Conservation (phyloP, 2,113 vertebrate genomes). For the Illadopsis cleaveri region DNA sequence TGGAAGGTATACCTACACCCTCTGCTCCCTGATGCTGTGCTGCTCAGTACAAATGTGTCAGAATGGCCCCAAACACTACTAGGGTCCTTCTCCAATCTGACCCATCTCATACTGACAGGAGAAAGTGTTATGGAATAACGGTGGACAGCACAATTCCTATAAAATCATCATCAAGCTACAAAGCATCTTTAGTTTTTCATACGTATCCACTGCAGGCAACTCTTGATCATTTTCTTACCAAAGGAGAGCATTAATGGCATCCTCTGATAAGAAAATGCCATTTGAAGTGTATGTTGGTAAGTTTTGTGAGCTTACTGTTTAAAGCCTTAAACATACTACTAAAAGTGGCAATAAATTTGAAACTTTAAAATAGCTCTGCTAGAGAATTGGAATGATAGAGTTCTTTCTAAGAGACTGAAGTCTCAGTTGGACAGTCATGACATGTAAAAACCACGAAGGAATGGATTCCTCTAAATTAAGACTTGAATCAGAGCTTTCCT, state of each 20-base stretch:
- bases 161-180: background rate
- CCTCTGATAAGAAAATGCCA: background rate
- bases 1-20: background rate
- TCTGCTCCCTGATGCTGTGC: fast-evolving
- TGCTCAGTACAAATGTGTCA: background rate
- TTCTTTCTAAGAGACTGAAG: background rate
- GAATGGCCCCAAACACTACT: background rate
- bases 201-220: background rate
- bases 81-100: background rate
- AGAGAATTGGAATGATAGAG: background rate
- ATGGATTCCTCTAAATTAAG: background rate
- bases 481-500: background rate
- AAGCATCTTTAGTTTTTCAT: background rate
- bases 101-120: background rate
- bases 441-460: background rate
- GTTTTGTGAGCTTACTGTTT: background rate
- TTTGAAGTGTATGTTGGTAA: background rate
- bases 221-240: background rate
- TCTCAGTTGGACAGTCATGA: background rate
- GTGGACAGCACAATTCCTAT: background rate
- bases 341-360: background rate
- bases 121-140: background rate
- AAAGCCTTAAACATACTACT: background rate
- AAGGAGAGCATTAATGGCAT: background rate
- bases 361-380: background rate